These are phyloP conservation scores for Popillia japonica DNA, from an alignment of 1,140 invertebrate genomes.

Conservation along the genomic window DNA sequence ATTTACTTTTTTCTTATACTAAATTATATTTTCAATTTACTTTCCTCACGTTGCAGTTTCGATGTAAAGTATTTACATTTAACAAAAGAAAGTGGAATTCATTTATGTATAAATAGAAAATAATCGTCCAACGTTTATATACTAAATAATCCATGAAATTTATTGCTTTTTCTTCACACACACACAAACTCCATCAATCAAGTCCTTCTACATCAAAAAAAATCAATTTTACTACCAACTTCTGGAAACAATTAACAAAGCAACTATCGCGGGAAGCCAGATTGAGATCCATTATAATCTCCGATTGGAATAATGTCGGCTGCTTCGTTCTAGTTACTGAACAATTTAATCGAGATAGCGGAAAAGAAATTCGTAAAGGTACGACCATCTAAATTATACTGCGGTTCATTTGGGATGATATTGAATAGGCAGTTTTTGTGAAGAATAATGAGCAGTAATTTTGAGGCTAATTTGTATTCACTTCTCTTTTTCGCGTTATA, in stretches of 20 bases:
- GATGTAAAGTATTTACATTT: no score
- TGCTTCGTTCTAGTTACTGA: conserved; percentile 1
- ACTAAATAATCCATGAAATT: no score
- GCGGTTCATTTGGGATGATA: background rate
- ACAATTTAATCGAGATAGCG: conserved; percentile 5
- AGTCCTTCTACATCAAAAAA: no score
- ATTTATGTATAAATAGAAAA: no score
- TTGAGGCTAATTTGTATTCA: background rate
- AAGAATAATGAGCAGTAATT: conserved; percentile 6
- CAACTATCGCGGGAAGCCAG: background rate
- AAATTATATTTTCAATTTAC: no score
- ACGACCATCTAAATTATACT: background rate
- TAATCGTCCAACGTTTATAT: no score
- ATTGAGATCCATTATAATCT: background rate
- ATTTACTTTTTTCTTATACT: no score
- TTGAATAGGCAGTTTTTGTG: background rate
- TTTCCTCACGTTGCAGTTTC: no score
- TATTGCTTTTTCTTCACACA: no score
- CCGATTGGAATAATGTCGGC: background rate
- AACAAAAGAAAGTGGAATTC: no score
- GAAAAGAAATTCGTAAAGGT: conserved; percentile 27
- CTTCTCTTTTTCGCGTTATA: background rate
- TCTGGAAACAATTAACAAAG: background rate
- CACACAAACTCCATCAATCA: no score
- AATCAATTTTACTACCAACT: no score